A percentile compares a stretch with the other conserved stretches of the same genome.
Conservation (phyloP, 1,140 invertebrate species). For the Forficula auricularia region DNA sequence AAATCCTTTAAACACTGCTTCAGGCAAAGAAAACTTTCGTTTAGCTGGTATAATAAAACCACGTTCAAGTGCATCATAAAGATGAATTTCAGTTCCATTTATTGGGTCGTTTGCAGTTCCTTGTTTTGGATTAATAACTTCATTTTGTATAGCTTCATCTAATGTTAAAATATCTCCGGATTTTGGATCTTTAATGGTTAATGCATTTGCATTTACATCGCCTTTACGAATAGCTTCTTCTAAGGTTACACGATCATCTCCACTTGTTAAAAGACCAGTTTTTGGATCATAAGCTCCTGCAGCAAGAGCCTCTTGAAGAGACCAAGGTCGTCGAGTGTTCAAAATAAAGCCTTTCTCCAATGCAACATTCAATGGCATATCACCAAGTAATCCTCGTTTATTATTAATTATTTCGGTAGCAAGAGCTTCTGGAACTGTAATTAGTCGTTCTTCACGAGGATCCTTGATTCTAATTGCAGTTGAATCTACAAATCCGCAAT, state of each 20-base stretch:
- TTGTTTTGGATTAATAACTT: conserved; percentile 61
- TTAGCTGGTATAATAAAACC: conserved; percentile 67
- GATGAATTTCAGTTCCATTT: conserved; percentile 49
- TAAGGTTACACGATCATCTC: conserved; percentile 54
- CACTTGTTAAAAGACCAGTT: conserved; percentile 46
- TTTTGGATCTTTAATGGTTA: conserved; percentile 64
- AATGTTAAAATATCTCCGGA: conserved; percentile 60
- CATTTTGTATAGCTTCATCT: conserved; percentile 59
- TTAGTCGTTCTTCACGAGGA: conserved; percentile 43
- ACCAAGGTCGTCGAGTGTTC: conserved; percentile 55
- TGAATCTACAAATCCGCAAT: conserved; percentile 51
- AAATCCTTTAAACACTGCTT: conserved; percentile 72
- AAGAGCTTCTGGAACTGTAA: conserved; percentile 49
- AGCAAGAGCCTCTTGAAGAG: conserved; percentile 68
- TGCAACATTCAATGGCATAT: conserved; percentile 54
- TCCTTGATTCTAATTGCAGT: conserved; percentile 53
- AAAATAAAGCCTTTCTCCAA: conserved; percentile 59
- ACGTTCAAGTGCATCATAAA: conserved; percentile 60
- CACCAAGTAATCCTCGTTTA: conserved; percentile 43
- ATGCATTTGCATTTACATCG: conserved; percentile 54
- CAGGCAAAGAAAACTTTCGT: conserved; percentile 62
- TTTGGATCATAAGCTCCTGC: conserved; percentile 62
- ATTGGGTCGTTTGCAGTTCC: conserved; percentile 60
- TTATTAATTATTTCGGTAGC: conserved; percentile 49
- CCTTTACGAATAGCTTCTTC: conserved; percentile 60